Evolutionary conservation across 2,113 vertebrate species (phyloP).

Genomic region (Montifringilla adamsi): DNA sequence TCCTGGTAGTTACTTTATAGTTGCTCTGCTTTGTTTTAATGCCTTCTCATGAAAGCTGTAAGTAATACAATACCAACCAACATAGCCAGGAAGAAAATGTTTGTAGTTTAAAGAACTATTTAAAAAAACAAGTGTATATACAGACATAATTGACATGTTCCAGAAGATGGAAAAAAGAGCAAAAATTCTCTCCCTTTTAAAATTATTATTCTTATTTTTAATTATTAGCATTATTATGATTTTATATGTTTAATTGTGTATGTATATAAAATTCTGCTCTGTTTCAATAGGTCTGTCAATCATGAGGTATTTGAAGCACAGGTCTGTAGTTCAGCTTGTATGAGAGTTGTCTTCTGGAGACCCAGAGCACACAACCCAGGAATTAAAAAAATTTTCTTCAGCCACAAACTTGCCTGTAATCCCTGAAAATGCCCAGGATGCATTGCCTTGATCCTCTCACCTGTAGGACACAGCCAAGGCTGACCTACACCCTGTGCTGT

Average conservation of each 20-base stretch:
- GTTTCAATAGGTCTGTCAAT: not conserved
- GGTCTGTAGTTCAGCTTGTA: not conserved
- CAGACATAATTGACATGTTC: accelerated
- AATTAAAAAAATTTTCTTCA: not conserved
- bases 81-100: slow-evolving; percentile 9
- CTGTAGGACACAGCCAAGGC: not conserved
- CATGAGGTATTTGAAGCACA: not conserved
- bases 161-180: not conserved
- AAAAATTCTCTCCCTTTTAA: not conserved
- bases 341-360: not conserved
- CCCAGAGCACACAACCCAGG: not conserved
- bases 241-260: not conserved
- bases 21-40: slow-evolving; percentile 36
- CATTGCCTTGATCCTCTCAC: not conserved
- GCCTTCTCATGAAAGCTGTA: not conserved
- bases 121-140: not conserved
- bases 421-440: not conserved
- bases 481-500: not conserved
- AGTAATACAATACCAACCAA: not conserved
- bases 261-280: not conserved
- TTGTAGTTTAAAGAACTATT: not conserved
- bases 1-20: slow-evolving; percentile 46
- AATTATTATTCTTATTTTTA: not conserved
- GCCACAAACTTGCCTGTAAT: not conserved
- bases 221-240: not conserved